These are phyloP conservation scores for Autographa pulchrina DNA, from an alignment of 2,888 invertebrate genomes.

Conservation along the genomic window DNA sequence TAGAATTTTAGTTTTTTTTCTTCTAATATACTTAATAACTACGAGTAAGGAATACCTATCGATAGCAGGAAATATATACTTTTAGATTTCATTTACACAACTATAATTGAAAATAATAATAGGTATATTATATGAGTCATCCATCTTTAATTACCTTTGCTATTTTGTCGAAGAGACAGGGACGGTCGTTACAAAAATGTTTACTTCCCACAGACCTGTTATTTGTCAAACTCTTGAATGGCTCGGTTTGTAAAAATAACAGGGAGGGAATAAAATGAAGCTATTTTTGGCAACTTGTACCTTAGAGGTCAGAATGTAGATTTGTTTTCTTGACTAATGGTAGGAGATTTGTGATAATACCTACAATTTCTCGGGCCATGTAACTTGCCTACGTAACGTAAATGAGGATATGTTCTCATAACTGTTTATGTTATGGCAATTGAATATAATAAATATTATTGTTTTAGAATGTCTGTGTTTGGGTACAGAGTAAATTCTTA, in stretches of 20 bases:
- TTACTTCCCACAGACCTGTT: slow-evolving; percentile 34
- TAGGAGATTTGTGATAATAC: slow-evolving; percentile 11
- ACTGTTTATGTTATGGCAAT: neutral
- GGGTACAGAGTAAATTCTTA: too few species aligned
- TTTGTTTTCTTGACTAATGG: slow-evolving; percentile 11
- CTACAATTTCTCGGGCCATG: neutral
- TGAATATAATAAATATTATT: neutral
- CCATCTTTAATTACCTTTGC: slow-evolving; percentile 1
- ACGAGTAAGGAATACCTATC: too few species aligned
- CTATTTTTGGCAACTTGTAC: slow-evolving; percentile 29
- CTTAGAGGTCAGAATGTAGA: slow-evolving; percentile 1
- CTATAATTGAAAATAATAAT: too few species aligned
- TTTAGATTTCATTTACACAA: too few species aligned
- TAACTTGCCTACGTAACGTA: neutral
- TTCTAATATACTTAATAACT: too few species aligned
- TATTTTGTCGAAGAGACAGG: slow-evolving; percentile 17
- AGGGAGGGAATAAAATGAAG: slow-evolving; percentile 26
- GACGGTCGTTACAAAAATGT: slow-evolving; percentile 22
- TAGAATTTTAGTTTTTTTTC: too few species aligned
- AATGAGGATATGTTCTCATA: neutral
- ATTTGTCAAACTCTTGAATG: slow-evolving; percentile 47
- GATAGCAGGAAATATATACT: too few species aligned
- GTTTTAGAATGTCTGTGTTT: too few species aligned
- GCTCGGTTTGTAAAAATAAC: slow-evolving; percentile 41
- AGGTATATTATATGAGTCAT: neutral